These are phyloP conservation scores for Catagonus wagneri DNA, from an alignment of 2,113 vertebrate genomes.

Conservation along the genomic window DNA sequence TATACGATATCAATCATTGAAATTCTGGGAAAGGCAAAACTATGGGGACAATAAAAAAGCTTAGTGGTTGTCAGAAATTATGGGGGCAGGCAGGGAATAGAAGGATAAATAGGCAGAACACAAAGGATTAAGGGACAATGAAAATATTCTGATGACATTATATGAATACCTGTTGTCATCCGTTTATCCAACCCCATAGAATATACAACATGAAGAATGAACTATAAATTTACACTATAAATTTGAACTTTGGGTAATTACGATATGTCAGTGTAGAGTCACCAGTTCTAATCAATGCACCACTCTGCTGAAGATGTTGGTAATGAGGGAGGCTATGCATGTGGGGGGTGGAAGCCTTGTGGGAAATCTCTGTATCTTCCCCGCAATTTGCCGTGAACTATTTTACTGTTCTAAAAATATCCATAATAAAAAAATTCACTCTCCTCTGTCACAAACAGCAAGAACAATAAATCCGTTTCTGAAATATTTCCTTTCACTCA, in stretches of 20 bases:
- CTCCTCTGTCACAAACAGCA: neutral
- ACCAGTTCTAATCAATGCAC: neutral
- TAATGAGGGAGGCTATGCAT: neutral
- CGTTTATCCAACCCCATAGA: neutral
- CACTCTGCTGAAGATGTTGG: neutral
- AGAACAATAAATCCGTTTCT: neutral
- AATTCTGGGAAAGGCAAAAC: neutral
- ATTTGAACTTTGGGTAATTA: neutral
- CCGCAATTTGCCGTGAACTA: neutral
- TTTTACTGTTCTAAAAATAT: neutral
- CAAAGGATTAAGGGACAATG: neutral
- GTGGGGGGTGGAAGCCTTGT: neutral
- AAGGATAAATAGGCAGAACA: neutral
- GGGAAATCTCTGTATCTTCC: neutral
- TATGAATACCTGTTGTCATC: neutral
- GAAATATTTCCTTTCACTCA: neutral
- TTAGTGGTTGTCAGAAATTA: neutral
- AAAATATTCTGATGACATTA: neutral
- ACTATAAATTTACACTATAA: neutral
- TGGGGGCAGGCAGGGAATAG: too few relatives aligned
- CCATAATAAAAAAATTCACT: neutral
- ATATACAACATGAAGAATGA: neutral
- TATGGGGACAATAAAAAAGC: neutral
- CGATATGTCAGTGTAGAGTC: neutral
- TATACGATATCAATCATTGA: neutral